These are phyloP conservation scores for Nestor notabilis DNA, from an alignment of 2,113 vertebrate species.

Conservation along the genomic window DNA sequence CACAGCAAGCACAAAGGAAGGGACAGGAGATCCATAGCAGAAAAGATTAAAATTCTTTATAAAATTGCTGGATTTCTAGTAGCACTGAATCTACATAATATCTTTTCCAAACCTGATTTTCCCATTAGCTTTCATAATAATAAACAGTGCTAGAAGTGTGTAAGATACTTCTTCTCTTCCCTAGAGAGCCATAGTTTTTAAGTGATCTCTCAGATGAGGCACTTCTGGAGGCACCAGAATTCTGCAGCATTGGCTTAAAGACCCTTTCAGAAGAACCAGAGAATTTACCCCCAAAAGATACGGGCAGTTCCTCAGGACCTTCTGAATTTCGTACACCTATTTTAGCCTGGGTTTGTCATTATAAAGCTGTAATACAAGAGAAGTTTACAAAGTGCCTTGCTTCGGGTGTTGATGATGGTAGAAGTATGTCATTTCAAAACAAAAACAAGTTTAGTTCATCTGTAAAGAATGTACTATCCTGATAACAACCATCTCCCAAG, in stretches of 20 bases:
- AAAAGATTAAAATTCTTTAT: neutral
- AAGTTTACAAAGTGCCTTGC: neutral
- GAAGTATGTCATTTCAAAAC: conserved; percentile 4
- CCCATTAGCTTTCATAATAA: conserved; percentile 26
- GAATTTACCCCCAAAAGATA: neutral
- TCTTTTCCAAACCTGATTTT: conserved; percentile 26
- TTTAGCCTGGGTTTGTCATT: neutral
- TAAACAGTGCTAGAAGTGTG: neutral
- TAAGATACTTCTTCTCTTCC: neutral
- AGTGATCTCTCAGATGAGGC: conserved; percentile 28
- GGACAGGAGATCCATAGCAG: neutral
- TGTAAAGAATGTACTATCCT: conserved; percentile 45
- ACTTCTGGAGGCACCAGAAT: neutral
- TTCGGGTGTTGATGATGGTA: neutral
- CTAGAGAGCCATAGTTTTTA: neutral
- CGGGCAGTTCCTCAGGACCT: neutral
- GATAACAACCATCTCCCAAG: conserved; percentile 22
- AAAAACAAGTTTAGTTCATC: neutral
- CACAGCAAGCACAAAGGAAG: neutral
- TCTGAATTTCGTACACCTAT: neutral
- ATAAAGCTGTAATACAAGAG: neutral
- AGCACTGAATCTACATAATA: neutral
- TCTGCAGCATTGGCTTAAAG: neutral
- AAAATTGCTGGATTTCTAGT: neutral
- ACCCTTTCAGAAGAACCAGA: neutral